A percentile compares a stretch with the other conserved stretches of the same genome.
phyloP scores from a whole-genome alignment of 2,888 invertebrate genomes.

The Nomada ruficornis region DNA sequence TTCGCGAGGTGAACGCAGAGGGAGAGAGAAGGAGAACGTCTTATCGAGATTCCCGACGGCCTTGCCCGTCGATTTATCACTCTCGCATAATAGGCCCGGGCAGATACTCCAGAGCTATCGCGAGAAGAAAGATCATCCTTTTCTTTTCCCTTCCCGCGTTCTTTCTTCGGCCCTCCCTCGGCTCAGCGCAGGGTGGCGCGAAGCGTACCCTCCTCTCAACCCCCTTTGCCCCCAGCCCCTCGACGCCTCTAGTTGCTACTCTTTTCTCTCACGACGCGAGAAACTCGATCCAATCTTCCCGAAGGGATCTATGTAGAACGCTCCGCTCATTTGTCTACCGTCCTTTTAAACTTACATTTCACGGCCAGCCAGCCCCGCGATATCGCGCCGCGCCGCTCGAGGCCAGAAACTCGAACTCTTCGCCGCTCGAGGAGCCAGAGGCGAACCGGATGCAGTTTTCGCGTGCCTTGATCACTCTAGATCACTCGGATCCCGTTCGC shows the following conservation, averaged over 20 bases:
- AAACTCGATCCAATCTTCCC: constrained; percentile 83
- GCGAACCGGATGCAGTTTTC: constrained; percentile 79
- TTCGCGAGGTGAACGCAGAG: constrained; percentile 2
- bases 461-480: constrained; percentile 49
- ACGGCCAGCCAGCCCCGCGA: constrained; percentile 52
- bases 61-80: constrained; percentile 77
- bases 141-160: constrained; percentile 17
- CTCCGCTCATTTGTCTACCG: constrained; percentile 83
- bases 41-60: constrained; percentile 75
- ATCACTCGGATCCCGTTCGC: constrained; percentile 29
- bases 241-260: constrained; percentile 52
- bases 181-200: constrained; percentile 38
- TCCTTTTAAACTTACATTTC: constrained; percentile 76
- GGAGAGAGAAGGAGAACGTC: constrained; percentile 30
- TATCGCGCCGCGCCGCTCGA: constrained; percentile 55
- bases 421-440: constrained; percentile 73
- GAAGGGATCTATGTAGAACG: constrained; percentile 83
- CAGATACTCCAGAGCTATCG: constrained; percentile 69
- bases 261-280: constrained; percentile 82
- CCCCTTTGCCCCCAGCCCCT: not conserved
- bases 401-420: constrained; percentile 74
- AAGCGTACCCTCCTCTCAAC: constrained; percentile 48
- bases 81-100: constrained; percentile 69
- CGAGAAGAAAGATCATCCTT: constrained; percentile 61
- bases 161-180: constrained; percentile 21